Conservation (phyloP, 1,140 invertebrate genomes). For the Macrobrachium nipponense region DNA sequence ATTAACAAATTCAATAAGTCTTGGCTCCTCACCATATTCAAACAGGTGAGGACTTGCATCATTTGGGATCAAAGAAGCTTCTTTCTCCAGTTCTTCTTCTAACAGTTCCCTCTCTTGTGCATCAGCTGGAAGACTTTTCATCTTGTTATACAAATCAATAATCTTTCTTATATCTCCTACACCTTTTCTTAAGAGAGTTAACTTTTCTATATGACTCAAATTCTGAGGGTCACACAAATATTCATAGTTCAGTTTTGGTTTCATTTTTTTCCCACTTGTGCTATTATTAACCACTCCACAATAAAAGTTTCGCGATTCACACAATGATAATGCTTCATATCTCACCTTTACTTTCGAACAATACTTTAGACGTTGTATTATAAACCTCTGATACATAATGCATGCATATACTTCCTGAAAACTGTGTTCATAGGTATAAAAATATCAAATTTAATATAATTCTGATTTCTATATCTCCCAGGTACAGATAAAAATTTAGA, state of each 20-base stretch:
- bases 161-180: constrained; percentile 34
- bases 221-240: constrained; percentile 41
- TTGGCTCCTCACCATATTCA: constrained; percentile 46
- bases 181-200: constrained; percentile 23
- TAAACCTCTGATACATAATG: too few species aligned
- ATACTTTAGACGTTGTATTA: too few species aligned
- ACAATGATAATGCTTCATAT: too few species aligned
- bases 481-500: too few species aligned
- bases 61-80: constrained; percentile 42
- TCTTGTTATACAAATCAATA: constrained; percentile 14
- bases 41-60: constrained; percentile 48
- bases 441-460: too few species aligned
- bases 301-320: too few species aligned
- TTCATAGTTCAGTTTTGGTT: constrained; percentile 31
- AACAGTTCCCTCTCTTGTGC: constrained; percentile 11
- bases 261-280: neutral
- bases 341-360: too few species aligned
- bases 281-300: neutral
- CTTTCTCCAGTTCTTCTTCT: constrained; percentile 36
- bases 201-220: constrained; percentile 17
- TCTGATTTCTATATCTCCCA: too few species aligned
- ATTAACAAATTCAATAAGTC: constrained; percentile 49
- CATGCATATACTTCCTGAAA: too few species aligned
- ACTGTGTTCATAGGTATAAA: too few species aligned
- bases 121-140: neutral